Base-by-base conservation (phyloP, 2,888 invertebrate genomes). In the Drosophila limbata region DNA sequence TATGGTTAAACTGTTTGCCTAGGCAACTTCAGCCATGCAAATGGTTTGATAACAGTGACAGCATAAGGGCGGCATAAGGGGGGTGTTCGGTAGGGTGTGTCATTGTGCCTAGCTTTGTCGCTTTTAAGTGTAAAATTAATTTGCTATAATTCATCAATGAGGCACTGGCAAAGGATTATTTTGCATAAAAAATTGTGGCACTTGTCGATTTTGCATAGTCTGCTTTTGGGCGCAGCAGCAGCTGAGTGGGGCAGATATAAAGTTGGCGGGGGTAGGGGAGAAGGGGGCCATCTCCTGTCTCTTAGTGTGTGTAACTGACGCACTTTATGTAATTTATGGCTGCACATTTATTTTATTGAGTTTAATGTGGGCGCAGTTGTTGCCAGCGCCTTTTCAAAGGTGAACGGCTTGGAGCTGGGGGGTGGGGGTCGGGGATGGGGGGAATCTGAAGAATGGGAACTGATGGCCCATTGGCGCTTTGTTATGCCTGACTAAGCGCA, bases 121-220 rank as follows among this genome's bases (percentile, higher is more conserved):
- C 83, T 74, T 82, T 84, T 82, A 77, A 79, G 85, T 82, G 79
- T 74, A 82, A 90, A 90, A 90, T 90, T 90, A 90, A 90, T 90
- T 90, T 90, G 84, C 86, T 88, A 90, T 90, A 90, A 90, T 90
- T 90, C 89, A 90, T 90, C 90, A 90, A 90, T 89, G 85, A 70
- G 69, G 56, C 66, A 59, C 59, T 51, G 44, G 63, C 72, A 52
- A 63, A 83, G 85, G 79, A 81, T 84, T 82, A 78, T 77, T 84
- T 80, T 73, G 71, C 81, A 77, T 82, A 84, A 81, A 81, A 84
- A 84, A 84, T 79, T 73, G 84, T 84, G 77, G 81, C 73, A 81
- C 81, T 82, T 81, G 84, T 81, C 79, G 77, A 84, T 84, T 84
- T 79, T 67, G 77, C 79, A 77, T 73, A 78, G 75, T 78, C 73